Evolutionary conservation across 2,888 invertebrate genomes (phyloP).

Genomic region (Caenorhabditis macrosperma): DNA sequence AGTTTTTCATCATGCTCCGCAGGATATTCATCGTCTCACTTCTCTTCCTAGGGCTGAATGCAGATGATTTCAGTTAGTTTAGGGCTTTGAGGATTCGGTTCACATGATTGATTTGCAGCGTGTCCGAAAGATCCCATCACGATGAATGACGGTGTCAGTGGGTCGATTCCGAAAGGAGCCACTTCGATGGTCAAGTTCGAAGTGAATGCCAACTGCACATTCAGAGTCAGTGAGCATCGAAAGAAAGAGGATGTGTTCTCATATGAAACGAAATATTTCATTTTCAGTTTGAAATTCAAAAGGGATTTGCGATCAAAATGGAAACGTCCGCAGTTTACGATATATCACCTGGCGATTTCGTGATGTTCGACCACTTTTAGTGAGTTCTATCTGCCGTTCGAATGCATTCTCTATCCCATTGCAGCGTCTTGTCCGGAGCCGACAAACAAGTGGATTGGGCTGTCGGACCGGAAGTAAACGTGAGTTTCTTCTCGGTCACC

Average conservation of each 20-base stretch:
- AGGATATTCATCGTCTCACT: background rate
- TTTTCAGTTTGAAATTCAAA: constrained; percentile 37
- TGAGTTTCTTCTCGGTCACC: constrained; percentile 1
- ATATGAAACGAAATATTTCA: background rate
- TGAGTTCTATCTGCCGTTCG: background rate
- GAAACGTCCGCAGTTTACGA: constrained; percentile 24
- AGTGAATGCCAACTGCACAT: constrained; percentile 3
- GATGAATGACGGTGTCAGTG: background rate
- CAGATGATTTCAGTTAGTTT: constrained; percentile 16
- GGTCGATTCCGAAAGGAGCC: constrained; percentile 25
- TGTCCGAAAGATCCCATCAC: constrained; percentile 28
- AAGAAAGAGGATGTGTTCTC: background rate
- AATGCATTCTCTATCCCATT: background rate
- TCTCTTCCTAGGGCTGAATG: background rate
- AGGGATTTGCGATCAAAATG: constrained; percentile 33
- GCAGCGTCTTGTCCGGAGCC: background rate
- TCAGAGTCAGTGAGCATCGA: constrained; percentile 3
- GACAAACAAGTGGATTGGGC: background rate
- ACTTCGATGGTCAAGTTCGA: constrained; percentile 24
- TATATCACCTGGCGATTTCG: constrained; percentile 21
- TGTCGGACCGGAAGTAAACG: background rate
- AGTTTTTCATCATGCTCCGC: background rate
- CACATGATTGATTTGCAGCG: background rate
- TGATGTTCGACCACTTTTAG: constrained; percentile 25
- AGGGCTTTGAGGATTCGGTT: background rate